A percentile compares a stretch with the other conserved stretches of the same genome.
Conservation (phyloP, 53 echinoderm and acorn worm species). For the Arbacia lixula region DNA sequence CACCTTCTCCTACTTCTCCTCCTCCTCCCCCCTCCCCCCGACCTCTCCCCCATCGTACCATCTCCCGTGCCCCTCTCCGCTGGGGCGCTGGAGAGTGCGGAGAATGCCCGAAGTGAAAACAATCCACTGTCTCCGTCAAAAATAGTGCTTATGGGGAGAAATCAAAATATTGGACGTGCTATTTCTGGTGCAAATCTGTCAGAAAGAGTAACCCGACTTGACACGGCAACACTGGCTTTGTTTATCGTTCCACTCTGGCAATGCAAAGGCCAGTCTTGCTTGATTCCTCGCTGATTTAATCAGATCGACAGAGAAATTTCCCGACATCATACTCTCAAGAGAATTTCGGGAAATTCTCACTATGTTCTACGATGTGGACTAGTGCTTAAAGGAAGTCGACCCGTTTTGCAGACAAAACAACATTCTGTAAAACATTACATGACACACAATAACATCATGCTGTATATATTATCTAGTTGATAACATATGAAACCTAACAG, state of each 20-base stretch:
- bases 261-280: too few species aligned
- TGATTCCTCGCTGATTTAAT: too few species aligned
- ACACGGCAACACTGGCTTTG: slow-evolving; percentile 5
- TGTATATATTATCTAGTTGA: too few species aligned
- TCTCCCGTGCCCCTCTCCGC: slow-evolving; percentile 5
- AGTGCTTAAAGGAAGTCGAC: too few species aligned
- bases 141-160: background rate
- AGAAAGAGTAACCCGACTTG: background rate
- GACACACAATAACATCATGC: too few species aligned
- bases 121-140: slow-evolving; percentile 28
- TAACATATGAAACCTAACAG: too few species aligned
- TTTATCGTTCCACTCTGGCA: background rate
- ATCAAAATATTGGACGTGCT: slow-evolving; percentile 24
- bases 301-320: too few species aligned
- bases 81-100: background rate
- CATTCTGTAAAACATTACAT: too few species aligned
- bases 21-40: background rate
- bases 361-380: too few species aligned
- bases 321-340: too few species aligned
- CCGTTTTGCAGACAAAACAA: too few species aligned
- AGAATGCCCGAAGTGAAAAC: slow-evolving; percentile 19
- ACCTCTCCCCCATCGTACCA: background rate
- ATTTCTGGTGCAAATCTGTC: slow-evolving; percentile 15
- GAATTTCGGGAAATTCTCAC: too few species aligned
- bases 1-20: background rate